Percentiles rank a stretch among this genome's conserved stretches.
phyloP scores from a whole-genome alignment of 2,797 vertebrate species.

The Gymnopithys bicolor region DNA sequence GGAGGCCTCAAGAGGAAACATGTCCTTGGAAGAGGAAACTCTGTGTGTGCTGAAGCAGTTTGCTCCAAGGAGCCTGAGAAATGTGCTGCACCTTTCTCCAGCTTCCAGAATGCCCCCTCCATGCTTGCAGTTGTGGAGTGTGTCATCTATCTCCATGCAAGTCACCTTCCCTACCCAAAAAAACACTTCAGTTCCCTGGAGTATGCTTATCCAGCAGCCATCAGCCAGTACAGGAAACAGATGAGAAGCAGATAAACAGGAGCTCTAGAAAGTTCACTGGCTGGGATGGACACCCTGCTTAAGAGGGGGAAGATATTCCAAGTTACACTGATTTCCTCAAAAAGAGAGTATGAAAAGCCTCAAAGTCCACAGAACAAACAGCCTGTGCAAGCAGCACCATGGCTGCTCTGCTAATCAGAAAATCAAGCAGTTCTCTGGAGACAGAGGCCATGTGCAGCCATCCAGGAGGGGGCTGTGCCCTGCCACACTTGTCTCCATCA shows the following conservation, averaged over 20 bases:
- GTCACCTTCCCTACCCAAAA: not conserved
- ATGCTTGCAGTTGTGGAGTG: not conserved
- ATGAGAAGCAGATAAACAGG: not conserved
- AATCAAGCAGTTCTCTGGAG: not conserved
- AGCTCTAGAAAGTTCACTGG: not conserved
- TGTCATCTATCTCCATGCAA: rapidly evolving
- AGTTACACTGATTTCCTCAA: not conserved
- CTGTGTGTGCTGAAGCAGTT: rapidly evolving
- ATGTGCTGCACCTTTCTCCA: not conserved
- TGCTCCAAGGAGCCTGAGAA: not conserved
- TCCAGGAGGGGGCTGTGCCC: not conserved
- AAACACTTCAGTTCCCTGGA: not conserved
- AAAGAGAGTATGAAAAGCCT: not conserved
- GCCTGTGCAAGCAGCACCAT: not conserved
- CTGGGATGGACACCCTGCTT: not conserved
- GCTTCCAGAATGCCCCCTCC: not conserved
- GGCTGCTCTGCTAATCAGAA: not conserved
- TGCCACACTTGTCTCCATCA: rapidly evolving
- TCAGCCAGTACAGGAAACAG: not conserved
- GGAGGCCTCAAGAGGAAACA: not conserved
- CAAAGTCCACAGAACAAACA: not conserved
- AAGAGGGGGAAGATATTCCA: not conserved
- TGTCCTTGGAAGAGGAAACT: not conserved
- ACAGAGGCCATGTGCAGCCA: not conserved
- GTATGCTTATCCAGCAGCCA: not conserved